phyloP scores from a whole-genome alignment of 2,888 invertebrate species.

The Salpingus planirostris region DNA sequence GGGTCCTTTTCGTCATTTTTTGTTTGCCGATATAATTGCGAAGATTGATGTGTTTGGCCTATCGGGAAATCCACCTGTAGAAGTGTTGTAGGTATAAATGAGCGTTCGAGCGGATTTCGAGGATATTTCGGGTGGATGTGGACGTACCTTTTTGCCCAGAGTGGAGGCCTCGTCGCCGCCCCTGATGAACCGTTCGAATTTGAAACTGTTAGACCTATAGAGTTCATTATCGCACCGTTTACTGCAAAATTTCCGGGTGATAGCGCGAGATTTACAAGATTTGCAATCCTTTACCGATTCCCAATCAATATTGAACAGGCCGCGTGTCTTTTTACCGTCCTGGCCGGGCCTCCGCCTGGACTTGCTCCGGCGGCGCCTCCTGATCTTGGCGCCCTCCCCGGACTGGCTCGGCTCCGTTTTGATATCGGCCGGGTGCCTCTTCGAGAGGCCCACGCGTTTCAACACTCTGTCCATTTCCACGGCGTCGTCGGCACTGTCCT shows the following conservation, averaged over 20 bases:
- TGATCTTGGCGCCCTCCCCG: constrained; percentile 26
- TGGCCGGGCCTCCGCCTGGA: constrained; percentile 29
- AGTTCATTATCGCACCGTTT: constrained; percentile 74
- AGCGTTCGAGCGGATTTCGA: no score
- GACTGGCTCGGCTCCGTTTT: constrained; percentile 17
- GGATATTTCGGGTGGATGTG: no score
- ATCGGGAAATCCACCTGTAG: constrained; percentile 15
- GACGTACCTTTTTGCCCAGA: constrained; percentile 65
- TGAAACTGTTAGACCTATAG: constrained; percentile 80
- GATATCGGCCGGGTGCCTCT: constrained; percentile 32
- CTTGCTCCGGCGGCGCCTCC: constrained; percentile 32
- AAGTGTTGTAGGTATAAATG: no score
- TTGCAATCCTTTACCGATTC: constrained; percentile 48
- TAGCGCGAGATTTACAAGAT: constrained; percentile 47
- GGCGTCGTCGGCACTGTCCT: constrained; percentile 30
- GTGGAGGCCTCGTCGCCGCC: constrained; percentile 49
- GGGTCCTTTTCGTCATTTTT: no score
- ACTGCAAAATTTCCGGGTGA: constrained; percentile 67
- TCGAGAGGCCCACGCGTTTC: constrained; percentile 40
- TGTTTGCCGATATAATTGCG: no score
- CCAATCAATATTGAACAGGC: constrained; percentile 46
- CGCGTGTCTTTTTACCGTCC: constrained; percentile 34
- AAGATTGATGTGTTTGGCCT: no score
- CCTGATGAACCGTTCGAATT: constrained; percentile 74
- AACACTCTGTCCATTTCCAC: constrained; percentile 41